Base-by-base conservation (phyloP, 2,888 invertebrate species). In the Drosophila differens region DNA sequence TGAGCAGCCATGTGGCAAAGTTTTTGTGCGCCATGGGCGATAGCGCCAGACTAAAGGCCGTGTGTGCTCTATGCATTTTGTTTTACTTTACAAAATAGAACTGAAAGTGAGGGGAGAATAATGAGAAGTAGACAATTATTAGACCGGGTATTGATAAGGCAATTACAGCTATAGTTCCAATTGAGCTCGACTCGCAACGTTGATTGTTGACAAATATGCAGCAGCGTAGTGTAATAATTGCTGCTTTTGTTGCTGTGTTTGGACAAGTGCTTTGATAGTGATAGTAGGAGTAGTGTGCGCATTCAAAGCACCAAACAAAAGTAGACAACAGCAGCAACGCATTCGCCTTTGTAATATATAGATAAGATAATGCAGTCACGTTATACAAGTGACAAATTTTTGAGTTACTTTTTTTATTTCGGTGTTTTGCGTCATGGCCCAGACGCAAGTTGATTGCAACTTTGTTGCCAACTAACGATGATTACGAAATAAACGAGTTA, bases 61-160 rank as follows among this genome's bases (percentile, higher is more conserved):
- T 94, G 93, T 95, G 93, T 96, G 97, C 97, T 93, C 97, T 96
- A 95, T 97, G 96, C 97, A 97, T 97, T 92, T 97, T 92, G 93
- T 95, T 81, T 95, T 81, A 77, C 82, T 87, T 90, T 82, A 82
- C 75, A 85, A 87, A 90, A 87, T 90, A 80, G 28, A 87, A 86
- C 92, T 93, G 76, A 10, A 90, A 89, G 25, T 47, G 25, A 64
- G 35, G 39, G 33, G 52, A 67, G 22, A 65, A 16, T 61, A 71
- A 51, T 66, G 59, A 52, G 35, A 25, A 22, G 55, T 47, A 62
- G 28, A 57, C 35, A 64, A 58, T 41, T 39, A 39, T 47, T 58
- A 51, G 33, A 2, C 28, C 5, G 49, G 14, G 1, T 41, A 49
- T 64, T 70, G 70, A 77, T 65, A 64, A 68, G 70, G 19, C 54